These are phyloP conservation scores for Callopanchax toddi DNA, from an alignment of 2,113 vertebrate genomes.

Conservation along the genomic window DNA sequence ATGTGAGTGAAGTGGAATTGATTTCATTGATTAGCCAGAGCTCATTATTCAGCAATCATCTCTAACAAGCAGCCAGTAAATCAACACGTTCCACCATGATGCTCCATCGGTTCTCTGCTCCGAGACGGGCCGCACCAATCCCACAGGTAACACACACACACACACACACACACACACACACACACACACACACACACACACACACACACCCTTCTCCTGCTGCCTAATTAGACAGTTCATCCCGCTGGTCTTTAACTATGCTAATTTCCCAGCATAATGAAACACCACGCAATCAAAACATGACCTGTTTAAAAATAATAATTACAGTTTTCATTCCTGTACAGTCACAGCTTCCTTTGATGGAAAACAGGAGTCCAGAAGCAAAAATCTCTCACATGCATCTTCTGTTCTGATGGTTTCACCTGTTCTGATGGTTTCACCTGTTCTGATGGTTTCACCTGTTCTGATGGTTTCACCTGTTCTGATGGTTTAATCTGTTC, in stretches of 20 bases:
- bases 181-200: constrained; percentile 5
- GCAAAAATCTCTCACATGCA: not conserved
- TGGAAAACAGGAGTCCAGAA: constrained; percentile 28
- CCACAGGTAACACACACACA: not conserved
- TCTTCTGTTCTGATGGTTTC: no score
- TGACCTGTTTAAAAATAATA: constrained; percentile 67
- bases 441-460: no score
- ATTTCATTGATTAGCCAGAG: constrained; percentile 42
- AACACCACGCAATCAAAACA: constrained; percentile 67
- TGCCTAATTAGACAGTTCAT: constrained; percentile 68
- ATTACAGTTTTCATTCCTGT: constrained; percentile 62
- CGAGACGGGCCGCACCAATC: no score
- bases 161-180: constrained; percentile 16
- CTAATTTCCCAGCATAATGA: constrained; percentile 67
- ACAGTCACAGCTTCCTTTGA: constrained; percentile 20
- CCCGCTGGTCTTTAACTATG: constrained; percentile 58
- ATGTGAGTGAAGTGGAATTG: constrained; percentile 20
- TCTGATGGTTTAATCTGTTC: no score
- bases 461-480: no score
- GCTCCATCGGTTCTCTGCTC: no score
- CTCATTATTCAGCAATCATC: constrained; percentile 46
- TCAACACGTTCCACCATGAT: not conserved
- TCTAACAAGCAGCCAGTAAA: constrained; percentile 27
- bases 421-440: no score
- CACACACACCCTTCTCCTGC: constrained; percentile 9